These are phyloP conservation scores for Aproaerema taeniolella DNA, from an alignment of 2,888 invertebrate species.

Conservation along the genomic window DNA sequence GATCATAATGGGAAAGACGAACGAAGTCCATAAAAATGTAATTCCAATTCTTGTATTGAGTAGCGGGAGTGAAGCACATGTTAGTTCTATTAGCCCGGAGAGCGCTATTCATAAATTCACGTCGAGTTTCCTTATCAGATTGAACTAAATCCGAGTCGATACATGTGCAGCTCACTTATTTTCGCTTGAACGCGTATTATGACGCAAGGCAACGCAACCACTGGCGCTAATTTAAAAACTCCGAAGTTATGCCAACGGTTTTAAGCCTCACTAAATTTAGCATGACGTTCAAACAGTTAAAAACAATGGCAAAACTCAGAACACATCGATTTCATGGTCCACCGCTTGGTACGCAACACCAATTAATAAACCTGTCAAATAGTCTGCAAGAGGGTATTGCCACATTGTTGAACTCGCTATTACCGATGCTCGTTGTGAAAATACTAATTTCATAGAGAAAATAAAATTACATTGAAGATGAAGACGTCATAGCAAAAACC, in stretches of 20 bases:
- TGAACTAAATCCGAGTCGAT: too few relatives aligned
- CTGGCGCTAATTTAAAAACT: slow-evolving; percentile 17
- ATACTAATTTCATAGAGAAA: too few relatives aligned
- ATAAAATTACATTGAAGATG: too few relatives aligned
- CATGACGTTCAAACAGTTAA: neutral
- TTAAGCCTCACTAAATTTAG: slow-evolving; percentile 6
- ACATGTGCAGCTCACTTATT: slow-evolving; percentile 9
- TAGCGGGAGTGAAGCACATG: too few relatives aligned
- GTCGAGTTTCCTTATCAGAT: slow-evolving; percentile 22
- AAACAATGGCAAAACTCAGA: slow-evolving; percentile 12
- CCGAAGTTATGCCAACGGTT: slow-evolving; percentile 9
- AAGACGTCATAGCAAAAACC: slow-evolving; percentile 2
- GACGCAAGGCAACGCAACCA: slow-evolving; percentile 13
- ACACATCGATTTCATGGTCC: slow-evolving; percentile 23
- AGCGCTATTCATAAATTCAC: slow-evolving; percentile 14
- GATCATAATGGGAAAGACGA: too few relatives aligned
- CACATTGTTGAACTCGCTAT: too few relatives aligned
- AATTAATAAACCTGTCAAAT: slow-evolving; percentile 17
- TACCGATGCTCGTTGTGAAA: too few relatives aligned
- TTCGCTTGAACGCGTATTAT: slow-evolving; percentile 17
- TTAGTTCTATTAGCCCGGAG: neutral
- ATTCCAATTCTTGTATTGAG: too few relatives aligned
- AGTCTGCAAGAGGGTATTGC: neutral
- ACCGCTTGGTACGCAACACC: slow-evolving; percentile 22
- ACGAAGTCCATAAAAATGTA: too few relatives aligned